Base-by-base conservation (phyloP, 2,888 invertebrate genomes). In the Sarcophaga subvicina region DNA sequence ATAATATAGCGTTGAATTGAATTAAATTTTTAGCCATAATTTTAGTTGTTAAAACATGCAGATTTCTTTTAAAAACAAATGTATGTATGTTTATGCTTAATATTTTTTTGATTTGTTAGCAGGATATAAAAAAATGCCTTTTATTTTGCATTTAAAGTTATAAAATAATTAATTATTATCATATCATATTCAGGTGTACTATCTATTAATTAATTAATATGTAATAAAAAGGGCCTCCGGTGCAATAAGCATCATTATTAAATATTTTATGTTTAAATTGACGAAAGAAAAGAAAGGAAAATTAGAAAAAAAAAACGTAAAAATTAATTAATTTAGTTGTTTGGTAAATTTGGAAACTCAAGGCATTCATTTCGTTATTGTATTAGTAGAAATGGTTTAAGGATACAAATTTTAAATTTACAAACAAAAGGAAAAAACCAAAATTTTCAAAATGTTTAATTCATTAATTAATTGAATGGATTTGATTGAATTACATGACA, bases 161-260 rank as follows among this genome's bases (percentile, higher is more conserved):
- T 60, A 4, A 22, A 47, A 60, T 67, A 22, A 5, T 62, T 62
- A 5, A 62, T 62, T 62, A n/a, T 14, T 54, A 12, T 14, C 12
- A 17, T 67, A 45, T 67, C 17, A 20, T 45, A 20, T 66, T 27
- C 20, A 54, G 66, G 25, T 67, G 25, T 54, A 54, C 17, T 64
- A n/a, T n/a, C 49, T 47, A 62, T 60, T 20, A 66, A 20, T 49
- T 27, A 6, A 70, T 70, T 54, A 70, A 27, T 64, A 22, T 22
- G 22, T 22, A 22, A 20, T 54, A 72, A 67, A 77, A 73, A 22
- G 17, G 64, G n/a, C 64, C 69, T 80, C 37, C 45, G 47, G 80
- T 83, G 83, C 83, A 81, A 62, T 78, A 78, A 86, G 86, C 83
- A 75, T 83, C 73, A 66, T 37, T 54, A 47, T 49, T 0, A 6